Base-by-base conservation (phyloP, 2,113 vertebrate species). In the Platichthys flesus region DNA sequence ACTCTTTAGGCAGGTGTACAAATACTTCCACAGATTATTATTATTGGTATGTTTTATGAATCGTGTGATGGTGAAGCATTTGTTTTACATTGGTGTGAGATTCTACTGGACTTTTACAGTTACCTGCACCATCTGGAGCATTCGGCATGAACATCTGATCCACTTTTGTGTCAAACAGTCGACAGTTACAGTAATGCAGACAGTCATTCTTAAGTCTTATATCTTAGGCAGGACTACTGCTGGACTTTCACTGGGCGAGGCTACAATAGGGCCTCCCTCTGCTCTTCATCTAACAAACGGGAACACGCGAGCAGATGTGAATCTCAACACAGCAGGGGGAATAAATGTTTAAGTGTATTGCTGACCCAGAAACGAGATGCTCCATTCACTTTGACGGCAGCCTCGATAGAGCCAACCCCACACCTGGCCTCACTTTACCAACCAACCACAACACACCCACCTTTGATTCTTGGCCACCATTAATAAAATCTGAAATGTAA, bases 221-320 rank as follows among this genome's bases (percentile, higher is more conserved):
- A 66, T 74, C 40, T 65, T 59, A 71, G 37, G 20, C 52, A 26
- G 56, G 59, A 42, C 74, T 65, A 42, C 67, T 57, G 49, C 60
- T 76, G 67, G 21, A 52, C 58, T 74, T 23, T 26, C 55, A 40
- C 57, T 74, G 66, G 74, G 59, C 21, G 42, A 69, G 67, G 65
- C 73, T n/a, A 35, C 62, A 79, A 65, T 16, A 71, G 60, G 71
- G 68, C 26, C 57, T 79, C 70, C 18, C 23, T 70, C 42, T 67
- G 73, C 67, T 82, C 45, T 67, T 72, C 69, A 71, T 82, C 76
- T 82, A 47, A 16, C 35, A 42, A 73, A 55, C 67, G 81, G 57
- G 57, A 59, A 57, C 57, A 52, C 74, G 73, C 81, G 58, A 89
- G 59, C 84, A 93, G 84, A 87, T 90, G 90, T 89, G 82, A 72